A percentile compares a stretch with the other conserved stretches of the same genome.
These are phyloP conservation scores for Cololabis saira DNA, from an alignment of 2,113 vertebrate species.

Conservation along the genomic window DNA sequence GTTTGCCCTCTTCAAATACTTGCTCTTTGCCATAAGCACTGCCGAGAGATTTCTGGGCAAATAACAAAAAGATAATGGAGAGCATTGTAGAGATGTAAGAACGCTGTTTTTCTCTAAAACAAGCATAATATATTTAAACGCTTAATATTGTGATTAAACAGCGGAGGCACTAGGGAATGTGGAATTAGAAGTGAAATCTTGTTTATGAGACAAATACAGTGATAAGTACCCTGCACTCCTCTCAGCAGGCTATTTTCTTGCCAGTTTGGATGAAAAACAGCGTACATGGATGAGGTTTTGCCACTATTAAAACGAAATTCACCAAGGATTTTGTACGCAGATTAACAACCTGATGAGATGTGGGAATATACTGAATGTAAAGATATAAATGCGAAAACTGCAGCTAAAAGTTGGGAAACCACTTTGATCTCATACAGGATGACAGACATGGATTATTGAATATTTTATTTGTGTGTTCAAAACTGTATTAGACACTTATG, in stretches of 20 bases:
- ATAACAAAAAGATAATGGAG: slow-evolving; percentile 49
- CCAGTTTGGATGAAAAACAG: background rate
- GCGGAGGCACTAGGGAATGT: slow-evolving; percentile 19
- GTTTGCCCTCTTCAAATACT: slow-evolving; percentile 73
- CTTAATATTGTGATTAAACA: slow-evolving; percentile 25
- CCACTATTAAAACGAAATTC: background rate
- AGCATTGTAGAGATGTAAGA: slow-evolving; percentile 28
- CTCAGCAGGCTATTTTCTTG: background rate
- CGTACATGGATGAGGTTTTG: background rate
- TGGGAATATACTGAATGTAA: no score
- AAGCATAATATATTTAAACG: slow-evolving; percentile 27
- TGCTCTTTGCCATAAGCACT: slow-evolving; percentile 56
- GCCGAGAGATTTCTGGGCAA: slow-evolving; percentile 53
- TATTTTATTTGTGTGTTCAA: no score
- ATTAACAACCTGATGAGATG: no score
- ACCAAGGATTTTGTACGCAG: background rate
- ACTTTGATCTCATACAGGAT: no score
- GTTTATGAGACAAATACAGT: slow-evolving; percentile 14
- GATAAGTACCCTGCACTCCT: background rate
- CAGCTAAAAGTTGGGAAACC: no score
- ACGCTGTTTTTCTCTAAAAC: slow-evolving; percentile 40
- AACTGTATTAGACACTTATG: no score
- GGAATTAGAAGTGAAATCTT: slow-evolving; percentile 6
- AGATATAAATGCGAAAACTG: no score
- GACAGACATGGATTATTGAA: no score